A percentile compares a stretch with the other conserved stretches of the same genome.
Conservation (phyloP, 2,797 vertebrate genomes). For the Lagothrix lagotricha region DNA sequence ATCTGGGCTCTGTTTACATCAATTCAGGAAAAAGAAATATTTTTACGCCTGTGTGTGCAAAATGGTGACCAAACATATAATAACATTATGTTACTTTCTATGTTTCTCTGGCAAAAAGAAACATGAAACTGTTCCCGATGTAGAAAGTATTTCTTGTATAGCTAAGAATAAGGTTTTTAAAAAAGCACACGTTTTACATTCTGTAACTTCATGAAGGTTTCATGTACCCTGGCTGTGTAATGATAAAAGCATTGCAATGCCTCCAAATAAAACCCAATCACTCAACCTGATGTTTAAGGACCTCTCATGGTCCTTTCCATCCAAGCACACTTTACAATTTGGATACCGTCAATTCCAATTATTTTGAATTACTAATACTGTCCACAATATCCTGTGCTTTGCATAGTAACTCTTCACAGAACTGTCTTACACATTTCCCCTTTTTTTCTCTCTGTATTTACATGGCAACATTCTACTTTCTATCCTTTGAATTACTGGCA, state of each 20-base stretch:
- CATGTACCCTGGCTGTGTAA: background rate
- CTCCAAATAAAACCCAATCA: background rate
- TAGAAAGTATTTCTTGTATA: conserved; percentile 21
- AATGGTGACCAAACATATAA: conserved; percentile 33
- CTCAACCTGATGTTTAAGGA: background rate
- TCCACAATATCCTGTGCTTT: background rate
- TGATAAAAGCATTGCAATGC: background rate
- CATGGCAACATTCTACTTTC: background rate
- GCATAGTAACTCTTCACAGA: background rate
- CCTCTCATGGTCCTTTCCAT: background rate
- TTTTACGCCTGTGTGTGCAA: conserved; percentile 74
- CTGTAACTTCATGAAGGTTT: conserved; percentile 16
- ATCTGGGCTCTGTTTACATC: conserved; percentile 90
- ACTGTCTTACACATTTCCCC: background rate
- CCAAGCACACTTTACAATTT: background rate
- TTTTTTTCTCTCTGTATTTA: background rate
- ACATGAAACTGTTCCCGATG: background rate
- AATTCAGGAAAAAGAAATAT: conserved; percentile 78
- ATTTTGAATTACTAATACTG: background rate
- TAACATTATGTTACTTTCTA: background rate
- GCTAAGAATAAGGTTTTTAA: background rate
- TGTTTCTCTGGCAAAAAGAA: background rate
- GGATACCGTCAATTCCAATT: background rate
- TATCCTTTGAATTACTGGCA: background rate
- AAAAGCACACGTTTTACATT: conserved; percentile 9